Base-by-base conservation (phyloP, 2,888 invertebrate species). In the Noctua pronuba region DNA sequence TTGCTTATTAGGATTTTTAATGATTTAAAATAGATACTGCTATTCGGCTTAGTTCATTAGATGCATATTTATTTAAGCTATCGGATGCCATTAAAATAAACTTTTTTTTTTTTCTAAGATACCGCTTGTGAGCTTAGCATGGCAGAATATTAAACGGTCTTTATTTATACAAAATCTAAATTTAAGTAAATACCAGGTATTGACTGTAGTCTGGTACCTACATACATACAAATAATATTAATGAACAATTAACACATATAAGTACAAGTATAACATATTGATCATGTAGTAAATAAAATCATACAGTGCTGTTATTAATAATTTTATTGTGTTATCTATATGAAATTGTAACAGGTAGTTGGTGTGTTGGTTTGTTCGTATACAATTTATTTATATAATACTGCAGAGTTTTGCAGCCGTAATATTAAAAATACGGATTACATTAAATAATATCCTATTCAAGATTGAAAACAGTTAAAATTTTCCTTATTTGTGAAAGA, bases 251-350 rank as follows among this genome's bases (percentile, higher is more conserved):
- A 65, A 64, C 44, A 68, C 46, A 75, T 46, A 66, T 41, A 69
- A 60, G 55, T 73, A 77, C 67, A 74, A 74, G 77, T 73, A 49
- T 44, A 69, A 72, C 35, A 74, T 46, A 62, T 38, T 71, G 64
- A 65, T 64, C 38, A 79, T 73, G 77, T 77, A 86, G 72, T 86
- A 70, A 80, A 83, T 83, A 77, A 76, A 71, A 75, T 74, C 55
- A 66, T 73, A 64, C 77, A 67, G 80, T 38, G 60, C 69, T 62
- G 70, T 77, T 81, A 78, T 69, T 78, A 82, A 83, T 83, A 69
- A 81, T 77, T 49, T 78, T 62, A 72, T 73, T 80, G 31, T 8
- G 21, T 55, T 62, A 71, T 55, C 35, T 62, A 69, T 67, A 66
- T 52, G 38, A 72, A 75, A 73, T 78, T 66, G 55, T 55, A n/a